These are phyloP conservation scores for Bovichtus diacanthus DNA, from an alignment of 2,797 vertebrate genomes.

Conservation along the genomic window DNA sequence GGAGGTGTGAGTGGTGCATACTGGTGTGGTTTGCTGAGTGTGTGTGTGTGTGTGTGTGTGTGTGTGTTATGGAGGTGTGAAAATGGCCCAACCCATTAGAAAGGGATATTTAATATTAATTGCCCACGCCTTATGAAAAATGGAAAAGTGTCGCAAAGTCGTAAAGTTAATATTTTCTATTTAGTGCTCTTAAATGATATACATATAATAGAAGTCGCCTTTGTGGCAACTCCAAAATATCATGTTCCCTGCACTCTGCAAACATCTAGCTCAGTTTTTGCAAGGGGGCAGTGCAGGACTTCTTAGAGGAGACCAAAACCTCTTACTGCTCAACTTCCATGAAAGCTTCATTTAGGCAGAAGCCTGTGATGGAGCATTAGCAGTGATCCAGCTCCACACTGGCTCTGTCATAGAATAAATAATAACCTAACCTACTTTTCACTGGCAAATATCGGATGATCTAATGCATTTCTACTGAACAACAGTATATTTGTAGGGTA, in stretches of 20 bases:
- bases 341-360: slow-evolving; percentile 35
- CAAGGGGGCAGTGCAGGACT: slow-evolving; percentile 70
- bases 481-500: slow-evolving; percentile 2
- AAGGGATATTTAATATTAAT: slow-evolving; percentile 79
- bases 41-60: slow-evolving; percentile 9
- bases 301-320: slow-evolving; percentile 49
- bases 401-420: slow-evolving; percentile 41
- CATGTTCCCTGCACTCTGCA: slow-evolving; percentile 9
- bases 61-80: slow-evolving; percentile 18
- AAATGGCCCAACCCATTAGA: slow-evolving; percentile 79
- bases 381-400: slow-evolving; percentile 35
- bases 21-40: not conserved
- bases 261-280: slow-evolving; percentile 26
- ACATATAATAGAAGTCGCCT: slow-evolving; percentile 11
- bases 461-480: slow-evolving; percentile 39
- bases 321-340: slow-evolving; percentile 40
- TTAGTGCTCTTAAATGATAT: slow-evolving; percentile 26
- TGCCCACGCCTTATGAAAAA: slow-evolving; percentile 46
- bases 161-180: slow-evolving; percentile 10
- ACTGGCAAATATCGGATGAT: slow-evolving; percentile 43
- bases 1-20: slow-evolving; percentile 12
- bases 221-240: slow-evolving; percentile 2
- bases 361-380: slow-evolving; percentile 54
- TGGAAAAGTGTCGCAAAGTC: slow-evolving; percentile 18
- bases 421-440: slow-evolving; percentile 58